Evolutionary conservation across 92 coral and sea anemone genomes (phyloP).

Genomic region (Siderastrea radians): DNA sequence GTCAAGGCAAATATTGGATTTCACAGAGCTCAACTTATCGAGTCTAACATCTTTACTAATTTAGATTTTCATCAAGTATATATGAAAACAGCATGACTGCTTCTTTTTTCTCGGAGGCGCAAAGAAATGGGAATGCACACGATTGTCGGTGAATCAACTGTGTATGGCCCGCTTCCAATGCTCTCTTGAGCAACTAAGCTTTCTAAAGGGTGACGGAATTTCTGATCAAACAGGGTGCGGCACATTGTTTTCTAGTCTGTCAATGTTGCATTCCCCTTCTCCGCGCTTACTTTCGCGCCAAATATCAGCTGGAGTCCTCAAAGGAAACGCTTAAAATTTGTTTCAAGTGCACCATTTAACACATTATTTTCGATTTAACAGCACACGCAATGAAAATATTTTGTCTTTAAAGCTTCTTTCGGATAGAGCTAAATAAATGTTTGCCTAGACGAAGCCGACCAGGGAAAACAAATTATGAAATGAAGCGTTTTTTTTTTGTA

Average conservation of each 20-base stretch:
- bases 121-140: not conserved
- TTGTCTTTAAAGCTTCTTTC: not conserved
- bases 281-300: not conserved
- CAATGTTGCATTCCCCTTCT: not conserved
- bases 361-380: not conserved
- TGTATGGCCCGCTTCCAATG: not conserved
- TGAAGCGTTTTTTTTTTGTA: not conserved
- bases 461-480: too few relatives aligned
- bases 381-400: not conserved
- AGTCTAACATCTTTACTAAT: slow-evolving; percentile 41
- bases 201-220: too few relatives aligned
- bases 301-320: slow-evolving; percentile 22
- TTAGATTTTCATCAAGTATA: slow-evolving; percentile 43
- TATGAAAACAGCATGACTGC: slow-evolving; percentile 12
- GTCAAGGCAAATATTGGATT: slow-evolving; percentile 40
- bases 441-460: not conserved
- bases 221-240: not conserved
- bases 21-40: slow-evolving; percentile 30
- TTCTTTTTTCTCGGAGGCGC: not conserved
- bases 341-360: not conserved
- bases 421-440: not conserved
- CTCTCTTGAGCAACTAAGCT: not conserved
- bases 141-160: not conserved
- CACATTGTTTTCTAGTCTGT: not conserved
- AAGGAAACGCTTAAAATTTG: not conserved